These are phyloP conservation scores for Eupithecia vulgata DNA, from an alignment of 2,888 invertebrate species.

Conservation along the genomic window DNA sequence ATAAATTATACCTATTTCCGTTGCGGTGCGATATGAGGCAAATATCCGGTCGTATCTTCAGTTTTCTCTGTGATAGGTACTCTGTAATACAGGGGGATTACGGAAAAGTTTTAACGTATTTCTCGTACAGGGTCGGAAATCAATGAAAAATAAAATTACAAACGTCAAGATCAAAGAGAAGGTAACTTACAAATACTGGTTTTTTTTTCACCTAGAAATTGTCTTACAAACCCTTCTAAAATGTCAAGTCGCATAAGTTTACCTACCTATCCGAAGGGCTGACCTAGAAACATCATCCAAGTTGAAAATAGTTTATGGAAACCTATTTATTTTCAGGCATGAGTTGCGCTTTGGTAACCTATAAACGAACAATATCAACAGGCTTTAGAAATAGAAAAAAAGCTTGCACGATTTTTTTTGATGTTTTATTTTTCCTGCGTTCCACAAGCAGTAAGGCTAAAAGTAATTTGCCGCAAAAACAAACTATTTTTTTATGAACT, in stretches of 20 bases:
- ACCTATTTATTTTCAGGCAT: no score
- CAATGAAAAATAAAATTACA: background rate
- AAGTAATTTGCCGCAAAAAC: no score
- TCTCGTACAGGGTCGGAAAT: background rate
- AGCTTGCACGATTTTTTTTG: no score
- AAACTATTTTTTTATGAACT: no score
- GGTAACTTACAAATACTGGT: background rate
- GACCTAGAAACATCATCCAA: no score
- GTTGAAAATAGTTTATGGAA: no score
- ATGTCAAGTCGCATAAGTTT: background rate
- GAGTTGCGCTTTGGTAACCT: background rate
- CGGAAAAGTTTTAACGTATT: background rate
- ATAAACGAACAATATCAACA: background rate
- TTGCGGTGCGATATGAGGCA: slow-evolving; percentile 44
- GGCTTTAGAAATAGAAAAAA: no score
- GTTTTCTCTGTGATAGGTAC: slow-evolving; percentile 40
- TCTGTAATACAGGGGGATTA: background rate
- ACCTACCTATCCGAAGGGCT: background rate
- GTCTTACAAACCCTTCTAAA: no score
- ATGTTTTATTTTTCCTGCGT: no score
- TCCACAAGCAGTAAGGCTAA: no score
- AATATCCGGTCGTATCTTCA: slow-evolving; percentile 71
- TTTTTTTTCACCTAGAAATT: no score
- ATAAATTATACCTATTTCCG: slow-evolving; percentile 55
- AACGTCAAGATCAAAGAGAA: background rate